Evolutionary conservation across 2,888 invertebrate species (phyloP).

Genomic region (Petrolisthes manimaculis): DNA sequence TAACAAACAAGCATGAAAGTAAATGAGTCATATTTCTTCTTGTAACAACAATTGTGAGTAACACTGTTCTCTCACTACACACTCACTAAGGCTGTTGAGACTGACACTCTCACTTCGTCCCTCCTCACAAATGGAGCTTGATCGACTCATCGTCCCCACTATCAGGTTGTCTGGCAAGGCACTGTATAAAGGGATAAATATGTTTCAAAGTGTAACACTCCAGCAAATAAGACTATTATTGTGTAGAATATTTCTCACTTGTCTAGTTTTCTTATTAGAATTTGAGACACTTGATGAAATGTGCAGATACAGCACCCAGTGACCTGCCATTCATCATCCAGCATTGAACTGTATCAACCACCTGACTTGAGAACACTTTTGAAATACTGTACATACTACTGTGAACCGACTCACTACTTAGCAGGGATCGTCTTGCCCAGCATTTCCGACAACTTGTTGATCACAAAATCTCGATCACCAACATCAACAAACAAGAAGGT

Average conservation of each 20-base stretch:
- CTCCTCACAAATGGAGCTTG: slow-evolving; percentile 47
- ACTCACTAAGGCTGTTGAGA: slow-evolving; percentile 49
- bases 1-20: neutral
- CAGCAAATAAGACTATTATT: too few relatives aligned
- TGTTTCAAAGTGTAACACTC: too few relatives aligned
- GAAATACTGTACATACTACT: neutral
- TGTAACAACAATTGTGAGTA: neutral
- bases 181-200: slow-evolving; percentile 1
- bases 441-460: slow-evolving; percentile 90
- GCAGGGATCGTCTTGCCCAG: slow-evolving; percentile 76
- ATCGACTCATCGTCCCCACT: slow-evolving; percentile 22
- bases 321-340: too few relatives aligned
- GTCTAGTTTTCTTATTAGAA: too few relatives aligned
- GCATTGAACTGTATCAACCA: neutral
- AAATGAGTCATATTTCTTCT: neutral
- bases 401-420: slow-evolving; percentile 41
- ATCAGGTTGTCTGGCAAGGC: slow-evolving; percentile 44
- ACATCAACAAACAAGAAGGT: slow-evolving; percentile 83
- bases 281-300: too few relatives aligned
- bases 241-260: too few relatives aligned
- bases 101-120: slow-evolving; percentile 40
- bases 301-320: too few relatives aligned
- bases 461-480: slow-evolving; percentile 87
- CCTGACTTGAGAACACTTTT: neutral
- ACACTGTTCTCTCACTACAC: neutral